Conservation (phyloP, 2,113 vertebrate genomes). For the Colistium nudipinnis region DNA sequence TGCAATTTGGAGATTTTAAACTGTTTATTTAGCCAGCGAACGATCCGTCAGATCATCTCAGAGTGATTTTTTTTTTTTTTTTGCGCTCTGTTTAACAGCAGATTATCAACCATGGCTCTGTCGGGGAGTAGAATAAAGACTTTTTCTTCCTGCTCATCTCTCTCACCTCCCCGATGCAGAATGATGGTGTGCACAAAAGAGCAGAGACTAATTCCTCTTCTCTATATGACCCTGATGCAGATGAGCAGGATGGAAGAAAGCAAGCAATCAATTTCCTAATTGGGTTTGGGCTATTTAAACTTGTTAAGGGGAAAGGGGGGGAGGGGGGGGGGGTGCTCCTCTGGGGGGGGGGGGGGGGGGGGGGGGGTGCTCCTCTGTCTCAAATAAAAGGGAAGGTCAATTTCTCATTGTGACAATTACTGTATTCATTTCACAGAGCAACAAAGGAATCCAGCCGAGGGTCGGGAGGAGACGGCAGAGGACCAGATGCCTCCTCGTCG, state of each 20-base stretch:
- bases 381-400: conserved; percentile 68
- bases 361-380: conserved; percentile 49
- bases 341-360: neutral
- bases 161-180: conserved; percentile 26
- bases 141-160: conserved; percentile 22
- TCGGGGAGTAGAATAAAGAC: conserved; percentile 52
- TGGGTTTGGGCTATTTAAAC: conserved; percentile 68
- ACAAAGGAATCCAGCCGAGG: conserved; percentile 50
- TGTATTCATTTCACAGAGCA: conserved; percentile 61
- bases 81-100: conserved; percentile 33
- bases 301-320: conserved; percentile 36
- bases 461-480: conserved; percentile 10
- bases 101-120: conserved; percentile 41
- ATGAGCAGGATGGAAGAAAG: conserved; percentile 72
- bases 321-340: conserved; percentile 27
- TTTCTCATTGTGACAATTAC: conserved; percentile 73
- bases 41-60: conserved; percentile 1
- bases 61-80: neutral
- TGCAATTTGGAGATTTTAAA: too few relatives aligned
- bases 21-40: too few relatives aligned
- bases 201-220: conserved; percentile 62
- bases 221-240: conserved; percentile 68
- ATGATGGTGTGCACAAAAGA: conserved; percentile 65
- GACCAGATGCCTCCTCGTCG: conserved; percentile 37
- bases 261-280: conserved; percentile 74